phyloP scores from a whole-genome alignment of 2,113 vertebrate species.

The Manacus vitellinus region DNA sequence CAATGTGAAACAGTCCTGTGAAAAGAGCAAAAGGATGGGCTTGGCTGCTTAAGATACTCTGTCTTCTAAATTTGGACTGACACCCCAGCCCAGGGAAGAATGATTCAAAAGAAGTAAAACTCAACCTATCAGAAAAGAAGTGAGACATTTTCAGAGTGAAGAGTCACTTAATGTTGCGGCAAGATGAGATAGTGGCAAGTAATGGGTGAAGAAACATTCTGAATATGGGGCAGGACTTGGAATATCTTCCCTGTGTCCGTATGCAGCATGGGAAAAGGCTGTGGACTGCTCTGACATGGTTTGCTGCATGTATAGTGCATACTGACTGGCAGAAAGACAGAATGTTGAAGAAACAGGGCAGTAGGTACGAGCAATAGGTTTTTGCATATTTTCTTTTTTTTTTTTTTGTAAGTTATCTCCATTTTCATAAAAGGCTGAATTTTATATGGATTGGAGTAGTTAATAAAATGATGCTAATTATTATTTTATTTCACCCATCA shows the following conservation, averaged over 20 bases:
- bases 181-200: neutral
- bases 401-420: neutral
- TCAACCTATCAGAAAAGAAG: neutral
- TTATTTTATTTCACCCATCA: neutral
- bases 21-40: neutral
- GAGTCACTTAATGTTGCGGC: neutral
- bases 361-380: neutral
- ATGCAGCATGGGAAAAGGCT: neutral
- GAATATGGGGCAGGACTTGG: neutral
- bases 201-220: neutral
- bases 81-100: neutral
- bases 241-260: neutral
- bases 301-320: neutral
- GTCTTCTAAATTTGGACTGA: neutral
- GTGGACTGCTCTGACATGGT: neutral
- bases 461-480: neutral
- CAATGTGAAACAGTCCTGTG: neutral
- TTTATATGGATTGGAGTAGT: neutral
- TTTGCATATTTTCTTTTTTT: neutral
- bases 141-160: neutral
- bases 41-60: neutral
- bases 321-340: neutral
- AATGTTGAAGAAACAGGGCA: neutral
- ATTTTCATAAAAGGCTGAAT: neutral
- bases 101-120: neutral